These are phyloP conservation scores for Maniola jurtina DNA, from an alignment of 1,140 invertebrate species.

Conservation along the genomic window DNA sequence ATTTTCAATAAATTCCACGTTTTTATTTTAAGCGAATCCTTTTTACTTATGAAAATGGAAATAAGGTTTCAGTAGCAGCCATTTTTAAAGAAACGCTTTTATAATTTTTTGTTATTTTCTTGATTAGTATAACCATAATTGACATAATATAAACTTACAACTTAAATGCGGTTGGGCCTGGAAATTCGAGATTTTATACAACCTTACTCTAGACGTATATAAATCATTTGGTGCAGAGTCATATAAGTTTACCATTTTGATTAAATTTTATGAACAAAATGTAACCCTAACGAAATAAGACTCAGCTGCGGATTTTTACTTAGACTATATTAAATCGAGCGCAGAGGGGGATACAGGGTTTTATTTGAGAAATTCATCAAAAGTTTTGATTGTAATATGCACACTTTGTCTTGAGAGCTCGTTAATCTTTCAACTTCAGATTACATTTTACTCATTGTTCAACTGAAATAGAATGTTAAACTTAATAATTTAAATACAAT, in stretches of 20 bases:
- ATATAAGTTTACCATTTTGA: neutral
- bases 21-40: slow-evolving; percentile 54
- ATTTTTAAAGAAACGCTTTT: slow-evolving; percentile 28
- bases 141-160: too few species aligned
- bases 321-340: slow-evolving; percentile 34
- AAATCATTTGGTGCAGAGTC: too few species aligned
- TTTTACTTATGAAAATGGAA: slow-evolving; percentile 52
- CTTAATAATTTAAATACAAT: neutral
- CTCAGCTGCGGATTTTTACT: neutral
- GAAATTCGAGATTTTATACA: too few species aligned
- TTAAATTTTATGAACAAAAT: neutral
- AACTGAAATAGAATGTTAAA: slow-evolving; percentile 14
- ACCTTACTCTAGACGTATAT: neutral
- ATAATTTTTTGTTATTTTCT: too few species aligned
- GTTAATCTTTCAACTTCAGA: slow-evolving; percentile 53
- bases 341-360: neutral
- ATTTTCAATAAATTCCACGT: slow-evolving; percentile 58
- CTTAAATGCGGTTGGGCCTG: too few species aligned
- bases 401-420: slow-evolving; percentile 53
- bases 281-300: slow-evolving; percentile 10
- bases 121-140: too few species aligned
- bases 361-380: slow-evolving; percentile 42
- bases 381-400: slow-evolving; percentile 71
- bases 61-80: slow-evolving; percentile 37
- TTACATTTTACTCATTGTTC: slow-evolving; percentile 21